A percentile compares a stretch with the other conserved stretches of the same genome.
phyloP scores from a whole-genome alignment of 2,113 vertebrate genomes.

The Alces alces region DNA sequence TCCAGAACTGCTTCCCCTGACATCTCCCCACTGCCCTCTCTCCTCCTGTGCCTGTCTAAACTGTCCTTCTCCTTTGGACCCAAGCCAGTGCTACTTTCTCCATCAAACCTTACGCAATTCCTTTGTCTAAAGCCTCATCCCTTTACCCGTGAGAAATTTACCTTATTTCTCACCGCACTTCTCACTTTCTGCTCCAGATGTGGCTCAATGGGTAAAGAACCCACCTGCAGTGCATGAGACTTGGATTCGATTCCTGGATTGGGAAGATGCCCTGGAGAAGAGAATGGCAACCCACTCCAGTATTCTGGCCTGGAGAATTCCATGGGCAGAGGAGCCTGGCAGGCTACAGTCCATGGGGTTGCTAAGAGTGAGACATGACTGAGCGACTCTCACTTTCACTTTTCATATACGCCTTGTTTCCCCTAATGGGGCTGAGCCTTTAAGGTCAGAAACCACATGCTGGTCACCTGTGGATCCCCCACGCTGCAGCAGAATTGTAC shows the following conservation, averaged over 20 bases:
- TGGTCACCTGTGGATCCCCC: background rate
- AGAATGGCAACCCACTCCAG: background rate
- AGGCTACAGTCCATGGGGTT: background rate
- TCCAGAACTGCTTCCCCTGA: background rate
- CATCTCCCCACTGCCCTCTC: accelerated
- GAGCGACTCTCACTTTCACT: background rate
- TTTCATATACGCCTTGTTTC: background rate
- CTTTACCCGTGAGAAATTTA: background rate
- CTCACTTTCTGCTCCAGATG: background rate
- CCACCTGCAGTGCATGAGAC: background rate
- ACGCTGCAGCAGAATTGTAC: background rate
- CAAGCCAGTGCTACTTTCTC: background rate
- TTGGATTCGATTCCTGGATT: background rate
- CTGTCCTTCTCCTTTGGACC: background rate
- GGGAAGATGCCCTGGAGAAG: background rate
- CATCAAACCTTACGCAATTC: background rate
- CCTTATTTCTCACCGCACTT: background rate
- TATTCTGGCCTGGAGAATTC: background rate
- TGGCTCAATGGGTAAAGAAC: background rate
- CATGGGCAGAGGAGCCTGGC: background rate
- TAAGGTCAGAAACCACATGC: no score
- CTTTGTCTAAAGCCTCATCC: background rate
- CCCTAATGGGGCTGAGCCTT: no score
- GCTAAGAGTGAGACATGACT: background rate
- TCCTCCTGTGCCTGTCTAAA: background rate